Base-by-base conservation (phyloP, 30 jellyfish, hydroid and myxozoan genomes). In the Morbakka virulenta region DNA sequence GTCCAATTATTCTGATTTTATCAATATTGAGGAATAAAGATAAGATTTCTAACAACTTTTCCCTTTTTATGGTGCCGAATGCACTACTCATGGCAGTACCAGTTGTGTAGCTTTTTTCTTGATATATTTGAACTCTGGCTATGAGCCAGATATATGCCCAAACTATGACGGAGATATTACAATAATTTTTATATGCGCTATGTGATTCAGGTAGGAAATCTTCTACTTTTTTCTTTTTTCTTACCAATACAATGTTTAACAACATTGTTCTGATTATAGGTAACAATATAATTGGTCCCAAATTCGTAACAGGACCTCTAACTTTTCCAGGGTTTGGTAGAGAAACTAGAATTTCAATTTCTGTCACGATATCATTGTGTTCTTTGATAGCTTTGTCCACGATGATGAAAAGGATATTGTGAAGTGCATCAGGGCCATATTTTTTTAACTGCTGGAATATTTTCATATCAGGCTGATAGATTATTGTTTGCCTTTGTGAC, bases 71-170 rank as follows among this genome's bases (percentile, higher is more conserved):
- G 36, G 72, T 35, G 74, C 50, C 82, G 69, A 69, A 69, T 21
- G 82, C 82, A 69, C 35, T 33, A 35, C 82, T 69, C 73, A 69
- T 69, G 22, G 24, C 82, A 69, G 50, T 69, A 41, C 74, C 82
- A 20, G 82, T 33, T 69, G 27, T 69, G 82, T 69, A 69, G 69
- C 21, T 53, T 33, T 69, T 35, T 35, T 69, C 70, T 36, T 69
- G 82, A 69, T 69, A 69, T 17, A 27, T 65, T 35, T 77, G 88
- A 28, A 72, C 86, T 32, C 73, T 75, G 14, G 86, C 86, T 30
- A 35, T 25, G 50, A 64, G 72, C 85, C 85, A 63, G 49, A 85
- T 66, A 30, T 79, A 63, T 12, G 89, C 89, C 89, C 87, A 79
- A 52, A 67, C 82, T 49, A 72, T 72, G n/a, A 47, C 84, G 53